Percentiles rank a stretch among this genome's conserved stretches.
phyloP scores from a whole-genome alignment of 2,888 invertebrate genomes.

The Ectemnius lituratus region DNA sequence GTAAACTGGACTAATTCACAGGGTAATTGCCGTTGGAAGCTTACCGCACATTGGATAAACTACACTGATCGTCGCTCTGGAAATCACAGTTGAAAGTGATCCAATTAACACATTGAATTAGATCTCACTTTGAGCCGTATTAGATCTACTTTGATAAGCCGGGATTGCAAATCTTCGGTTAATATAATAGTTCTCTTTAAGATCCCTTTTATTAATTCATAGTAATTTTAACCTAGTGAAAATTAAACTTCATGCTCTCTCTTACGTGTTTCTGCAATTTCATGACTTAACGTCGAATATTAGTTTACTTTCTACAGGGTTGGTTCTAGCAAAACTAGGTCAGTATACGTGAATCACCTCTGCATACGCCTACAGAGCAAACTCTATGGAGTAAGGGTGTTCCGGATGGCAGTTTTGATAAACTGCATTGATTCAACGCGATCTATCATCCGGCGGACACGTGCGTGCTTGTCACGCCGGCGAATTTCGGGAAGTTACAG shows the following conservation, averaged over 20 bases:
- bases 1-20: slow-evolving; percentile 30
- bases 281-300: too few relatives aligned
- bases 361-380: too few relatives aligned
- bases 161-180: too few relatives aligned
- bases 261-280: too few relatives aligned
- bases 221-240: too few relatives aligned
- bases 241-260: too few relatives aligned
- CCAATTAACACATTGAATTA: slow-evolving; percentile 63
- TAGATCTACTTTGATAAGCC: too few relatives aligned
- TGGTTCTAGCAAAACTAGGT: too few relatives aligned
- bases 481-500: slow-evolving; percentile 22
- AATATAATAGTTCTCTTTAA: too few relatives aligned
- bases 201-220: too few relatives aligned
- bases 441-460: slow-evolving; percentile 35
- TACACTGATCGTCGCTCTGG: slow-evolving; percentile 51
- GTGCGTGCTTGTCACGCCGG: slow-evolving; percentile 16
- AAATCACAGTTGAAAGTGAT: slow-evolving; percentile 55
- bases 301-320: too few relatives aligned
- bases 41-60: slow-evolving; percentile 48
- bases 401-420: slow-evolving; percentile 39
- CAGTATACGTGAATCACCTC: too few relatives aligned
- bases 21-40: slow-evolving; percentile 47
- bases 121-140: slow-evolving; percentile 17
- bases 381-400: slow-evolving; percentile 21
- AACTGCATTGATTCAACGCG: slow-evolving; percentile 31